These are phyloP conservation scores for Drosophila athabasca DNA, from an alignment of 1,140 invertebrate species.

Conservation along the genomic window DNA sequence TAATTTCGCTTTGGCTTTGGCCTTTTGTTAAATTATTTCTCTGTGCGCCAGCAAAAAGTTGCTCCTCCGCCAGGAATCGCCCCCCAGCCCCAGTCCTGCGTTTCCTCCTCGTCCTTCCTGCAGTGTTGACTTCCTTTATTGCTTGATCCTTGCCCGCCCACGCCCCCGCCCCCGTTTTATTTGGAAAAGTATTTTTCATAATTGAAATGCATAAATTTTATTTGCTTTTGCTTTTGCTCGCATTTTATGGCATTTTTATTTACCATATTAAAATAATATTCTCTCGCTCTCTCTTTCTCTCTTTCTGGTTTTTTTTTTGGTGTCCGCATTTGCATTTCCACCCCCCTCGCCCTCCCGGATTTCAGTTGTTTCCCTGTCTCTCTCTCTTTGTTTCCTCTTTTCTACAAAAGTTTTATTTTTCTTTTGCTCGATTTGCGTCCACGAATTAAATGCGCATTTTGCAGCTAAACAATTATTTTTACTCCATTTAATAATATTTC, in stretches of 20 bases:
- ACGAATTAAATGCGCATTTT: conserved; percentile 80
- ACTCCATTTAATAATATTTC: conserved; percentile 3
- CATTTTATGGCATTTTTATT: conserved; percentile 61
- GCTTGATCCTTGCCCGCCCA: conserved; percentile 4
- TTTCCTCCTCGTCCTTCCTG: conserved; percentile 10
- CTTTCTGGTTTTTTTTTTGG: conserved; percentile 38
- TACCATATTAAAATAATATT: conserved; percentile 81
- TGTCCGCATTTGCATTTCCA: conserved; percentile 67
- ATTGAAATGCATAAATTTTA: conserved; percentile 81
- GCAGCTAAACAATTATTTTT: conserved; percentile 68
- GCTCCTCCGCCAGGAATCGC: conserved; percentile 13
- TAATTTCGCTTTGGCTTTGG: conserved; percentile 55
- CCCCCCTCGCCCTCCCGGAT: conserved; percentile 2
- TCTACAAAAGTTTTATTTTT: conserved; percentile 35
- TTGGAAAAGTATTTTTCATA: conserved; percentile 48
- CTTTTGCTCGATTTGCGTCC: conserved; percentile 66
- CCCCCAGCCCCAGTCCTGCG: neutral
- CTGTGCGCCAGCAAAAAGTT: conserved; percentile 39
- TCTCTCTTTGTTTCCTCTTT: conserved; percentile 16
- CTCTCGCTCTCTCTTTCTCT: conserved; percentile 1
- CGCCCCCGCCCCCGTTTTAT: conserved; percentile 3
- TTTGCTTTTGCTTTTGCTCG: conserved; percentile 25
- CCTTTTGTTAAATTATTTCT: conserved; percentile 41
- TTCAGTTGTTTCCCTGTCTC: conserved; percentile 19
- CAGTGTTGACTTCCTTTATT: conserved; percentile 39